phyloP scores from a whole-genome alignment of 2,888 invertebrate species.

The Scaptomyza tumidula region DNA sequence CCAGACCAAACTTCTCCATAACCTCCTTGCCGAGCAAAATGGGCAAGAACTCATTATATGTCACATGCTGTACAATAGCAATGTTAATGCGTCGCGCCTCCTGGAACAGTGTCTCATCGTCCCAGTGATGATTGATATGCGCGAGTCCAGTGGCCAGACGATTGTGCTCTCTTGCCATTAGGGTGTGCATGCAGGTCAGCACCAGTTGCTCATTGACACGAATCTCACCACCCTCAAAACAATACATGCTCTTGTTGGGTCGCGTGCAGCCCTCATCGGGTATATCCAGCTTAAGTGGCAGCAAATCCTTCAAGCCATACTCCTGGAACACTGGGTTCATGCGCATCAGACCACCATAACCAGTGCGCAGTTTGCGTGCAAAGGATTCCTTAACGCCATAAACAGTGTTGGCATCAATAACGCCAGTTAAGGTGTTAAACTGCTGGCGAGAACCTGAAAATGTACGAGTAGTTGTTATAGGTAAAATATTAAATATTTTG shows the following conservation, averaged over 20 bases:
- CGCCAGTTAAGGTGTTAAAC: constrained; percentile 94
- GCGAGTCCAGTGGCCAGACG: constrained; percentile 90
- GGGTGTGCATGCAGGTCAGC: constrained; percentile 95
- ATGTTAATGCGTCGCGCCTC: constrained; percentile 93
- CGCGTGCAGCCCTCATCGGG: constrained; percentile 97
- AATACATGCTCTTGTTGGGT: constrained; percentile 94
- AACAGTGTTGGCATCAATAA: constrained; percentile 94
- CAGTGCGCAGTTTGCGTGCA: constrained; percentile 92
- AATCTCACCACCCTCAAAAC: constrained; percentile 97
- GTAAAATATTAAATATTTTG: neutral
- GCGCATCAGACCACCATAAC: constrained; percentile 91
- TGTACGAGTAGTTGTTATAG: neutral
- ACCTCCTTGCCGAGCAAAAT: constrained; percentile 95
- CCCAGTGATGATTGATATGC: constrained; percentile 95
- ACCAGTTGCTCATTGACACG: constrained; percentile 96
- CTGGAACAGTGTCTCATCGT: constrained; percentile 96
- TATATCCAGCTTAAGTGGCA: constrained; percentile 94
- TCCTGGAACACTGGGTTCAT: constrained; percentile 96
- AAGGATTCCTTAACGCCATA: constrained; percentile 94
- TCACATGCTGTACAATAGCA: constrained; percentile 94
- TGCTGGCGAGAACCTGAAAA: constrained; percentile 90
- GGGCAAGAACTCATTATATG: constrained; percentile 95
- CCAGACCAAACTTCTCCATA: constrained; percentile 95
- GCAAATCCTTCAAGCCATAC: constrained; percentile 93
- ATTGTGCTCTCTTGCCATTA: constrained; percentile 96